Evolutionary conservation across 2,797 vertebrate genomes (phyloP).

Genomic region (Neosalanx taihuensis): DNA sequence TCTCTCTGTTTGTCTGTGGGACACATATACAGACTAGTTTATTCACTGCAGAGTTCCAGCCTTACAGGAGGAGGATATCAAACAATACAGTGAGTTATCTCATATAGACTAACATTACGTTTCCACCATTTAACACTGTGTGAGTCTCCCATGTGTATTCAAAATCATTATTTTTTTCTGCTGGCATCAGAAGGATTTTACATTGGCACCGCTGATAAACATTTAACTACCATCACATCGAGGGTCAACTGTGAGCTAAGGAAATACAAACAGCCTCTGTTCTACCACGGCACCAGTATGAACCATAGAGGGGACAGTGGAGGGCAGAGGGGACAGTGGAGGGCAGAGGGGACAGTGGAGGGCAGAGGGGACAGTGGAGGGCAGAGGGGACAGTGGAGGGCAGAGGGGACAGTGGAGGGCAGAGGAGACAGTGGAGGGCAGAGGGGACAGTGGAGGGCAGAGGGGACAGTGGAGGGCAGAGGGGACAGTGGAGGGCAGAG

Average conservation of each 20-base stretch:
- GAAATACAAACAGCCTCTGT: conserved; percentile 64
- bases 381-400: too few relatives aligned
- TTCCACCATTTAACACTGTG: too few relatives aligned
- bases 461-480: too few relatives aligned
- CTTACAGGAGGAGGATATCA: neutral
- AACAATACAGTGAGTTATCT: neutral
- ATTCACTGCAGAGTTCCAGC: neutral
- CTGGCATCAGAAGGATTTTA: conserved; percentile 13
- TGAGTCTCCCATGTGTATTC: too few relatives aligned
- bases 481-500: too few relatives aligned
- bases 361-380: too few relatives aligned
- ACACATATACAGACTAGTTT: neutral
- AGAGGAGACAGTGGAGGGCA: conserved; percentile 36
- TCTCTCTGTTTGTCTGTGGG: neutral
- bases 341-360: too few relatives aligned
- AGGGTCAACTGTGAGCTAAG: conserved; percentile 53
- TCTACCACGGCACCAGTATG: conserved; percentile 42
- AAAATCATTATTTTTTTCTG: neutral
- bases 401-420: neutral
- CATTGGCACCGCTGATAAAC: conserved; percentile 44
- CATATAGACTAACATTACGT: neutral
- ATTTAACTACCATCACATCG: conserved; percentile 34
- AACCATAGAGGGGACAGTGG: conserved; percentile 38
- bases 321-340: conserved; percentile 45
- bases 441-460: conserved; percentile 32